phyloP scores from a whole-genome alignment of 92 coral and sea anemone genomes.

The Epizoanthus scotinus region DNA sequence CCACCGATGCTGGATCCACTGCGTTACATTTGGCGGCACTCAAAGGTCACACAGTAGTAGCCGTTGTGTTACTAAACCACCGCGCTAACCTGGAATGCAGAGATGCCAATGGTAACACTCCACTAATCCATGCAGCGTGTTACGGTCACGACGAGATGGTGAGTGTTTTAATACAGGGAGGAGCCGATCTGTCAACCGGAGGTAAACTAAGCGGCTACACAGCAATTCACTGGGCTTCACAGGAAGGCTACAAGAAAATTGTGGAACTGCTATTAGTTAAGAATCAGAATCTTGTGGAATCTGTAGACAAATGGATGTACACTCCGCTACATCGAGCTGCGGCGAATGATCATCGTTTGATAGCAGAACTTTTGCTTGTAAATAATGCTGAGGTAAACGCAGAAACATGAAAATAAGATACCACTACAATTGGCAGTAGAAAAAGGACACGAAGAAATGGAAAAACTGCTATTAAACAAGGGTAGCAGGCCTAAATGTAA shows the following conservation, averaged over 20 bases:
- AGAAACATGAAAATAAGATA: neutral
- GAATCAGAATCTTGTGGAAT: neutral
- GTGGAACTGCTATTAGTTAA: neutral
- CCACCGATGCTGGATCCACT: neutral
- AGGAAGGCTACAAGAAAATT: neutral
- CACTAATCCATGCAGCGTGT: neutral
- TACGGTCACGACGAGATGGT: neutral
- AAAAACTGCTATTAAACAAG: neutral
- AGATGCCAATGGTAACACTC: neutral
- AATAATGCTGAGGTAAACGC: conserved; percentile 13
- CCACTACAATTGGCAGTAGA: conserved; percentile 19
- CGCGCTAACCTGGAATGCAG: conserved; percentile 5
- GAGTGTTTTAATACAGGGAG: neutral
- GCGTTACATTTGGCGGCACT: conserved; percentile 27
- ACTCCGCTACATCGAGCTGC: conserved; percentile 20
- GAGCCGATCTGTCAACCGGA: neutral
- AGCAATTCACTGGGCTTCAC: conserved; percentile 17
- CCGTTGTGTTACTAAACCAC: neutral
- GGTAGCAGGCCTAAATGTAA: neutral
- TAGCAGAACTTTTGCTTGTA: conserved; percentile 1
- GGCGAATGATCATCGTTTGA: neutral
- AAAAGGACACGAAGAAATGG: neutral
- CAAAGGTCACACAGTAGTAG: neutral
- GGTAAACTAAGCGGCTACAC: neutral
- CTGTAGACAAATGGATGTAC: conserved; percentile 7